These are phyloP conservation scores for Propsilocerus akamusi DNA, from an alignment of 1,140 invertebrate species.

Conservation along the genomic window DNA sequence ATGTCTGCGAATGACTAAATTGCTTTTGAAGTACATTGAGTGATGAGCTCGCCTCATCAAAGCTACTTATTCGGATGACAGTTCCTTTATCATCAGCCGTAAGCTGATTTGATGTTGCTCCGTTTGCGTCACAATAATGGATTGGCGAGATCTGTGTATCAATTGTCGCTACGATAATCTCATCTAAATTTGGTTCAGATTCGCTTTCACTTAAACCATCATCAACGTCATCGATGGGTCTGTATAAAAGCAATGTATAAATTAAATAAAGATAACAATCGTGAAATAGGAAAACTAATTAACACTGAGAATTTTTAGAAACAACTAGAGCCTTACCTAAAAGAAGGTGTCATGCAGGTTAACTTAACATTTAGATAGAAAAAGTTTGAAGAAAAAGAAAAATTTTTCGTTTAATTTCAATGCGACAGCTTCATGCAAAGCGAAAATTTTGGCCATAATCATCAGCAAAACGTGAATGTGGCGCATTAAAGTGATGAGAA, in stretches of 20 bases:
- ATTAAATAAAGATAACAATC: too few species aligned
- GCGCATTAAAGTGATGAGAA: not conserved
- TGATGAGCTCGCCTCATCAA: not conserved
- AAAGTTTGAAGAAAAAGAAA: too few species aligned
- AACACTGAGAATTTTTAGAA: too few species aligned
- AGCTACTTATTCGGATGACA: not conserved
- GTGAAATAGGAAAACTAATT: too few species aligned
- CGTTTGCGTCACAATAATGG: not conserved
- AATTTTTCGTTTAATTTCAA: too few species aligned
- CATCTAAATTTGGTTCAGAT: not conserved
- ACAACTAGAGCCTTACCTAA: too few species aligned
- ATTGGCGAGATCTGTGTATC: not conserved
- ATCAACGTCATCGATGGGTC: too few species aligned
- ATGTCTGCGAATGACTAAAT: not conserved
- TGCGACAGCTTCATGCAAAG: not conserved
- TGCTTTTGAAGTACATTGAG: not conserved
- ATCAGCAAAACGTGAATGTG: not conserved
- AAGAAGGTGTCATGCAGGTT: too few species aligned
- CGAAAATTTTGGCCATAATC: not conserved
- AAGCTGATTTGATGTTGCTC: not conserved
- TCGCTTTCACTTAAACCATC: not conserved
- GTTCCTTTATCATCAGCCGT: not conserved
- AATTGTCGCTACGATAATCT: not conserved
- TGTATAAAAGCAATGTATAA: too few species aligned
- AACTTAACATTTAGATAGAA: too few species aligned